phyloP scores from a whole-genome alignment of 1,140 invertebrate genomes.

The Microplitis demolitor region DNA sequence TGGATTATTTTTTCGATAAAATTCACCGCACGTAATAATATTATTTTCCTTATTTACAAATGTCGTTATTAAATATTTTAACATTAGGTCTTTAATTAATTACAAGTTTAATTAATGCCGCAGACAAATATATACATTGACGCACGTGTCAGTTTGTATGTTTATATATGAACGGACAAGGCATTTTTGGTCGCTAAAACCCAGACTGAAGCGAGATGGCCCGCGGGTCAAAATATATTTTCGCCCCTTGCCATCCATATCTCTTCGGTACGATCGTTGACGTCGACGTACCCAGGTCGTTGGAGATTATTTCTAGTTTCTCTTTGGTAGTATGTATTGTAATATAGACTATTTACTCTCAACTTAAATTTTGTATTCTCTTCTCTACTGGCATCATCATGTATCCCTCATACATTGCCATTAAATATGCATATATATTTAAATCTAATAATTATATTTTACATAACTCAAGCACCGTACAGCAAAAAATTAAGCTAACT shows the following conservation, averaged over 20 bases:
- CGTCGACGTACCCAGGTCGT: background rate
- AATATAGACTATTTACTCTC: too few relatives aligned
- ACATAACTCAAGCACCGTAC: too few relatives aligned
- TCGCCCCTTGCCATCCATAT: conserved; percentile 2
- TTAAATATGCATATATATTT: too few relatives aligned
- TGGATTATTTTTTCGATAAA: too few relatives aligned
- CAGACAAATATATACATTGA: background rate
- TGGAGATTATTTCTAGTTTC: conserved; percentile 10
- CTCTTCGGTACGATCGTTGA: conserved; percentile 11
- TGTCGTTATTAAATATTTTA: background rate
- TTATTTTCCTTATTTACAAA: too few relatives aligned
- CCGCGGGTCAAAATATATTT: conserved; percentile 10
- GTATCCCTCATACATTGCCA: too few relatives aligned
- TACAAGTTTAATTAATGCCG: background rate
- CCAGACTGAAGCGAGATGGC: background rate
- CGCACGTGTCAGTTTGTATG: background rate
- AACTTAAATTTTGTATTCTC: too few relatives aligned
- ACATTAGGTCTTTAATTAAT: background rate
- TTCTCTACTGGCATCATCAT: too few relatives aligned
- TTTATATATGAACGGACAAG: background rate
- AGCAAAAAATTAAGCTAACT: too few relatives aligned
- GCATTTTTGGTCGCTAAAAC: background rate
- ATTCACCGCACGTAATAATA: too few relatives aligned
- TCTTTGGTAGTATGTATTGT: background rate
- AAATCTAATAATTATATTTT: too few relatives aligned